phyloP scores from a whole-genome alignment of 1,140 invertebrate species.

The Drosophila bifasciata region DNA sequence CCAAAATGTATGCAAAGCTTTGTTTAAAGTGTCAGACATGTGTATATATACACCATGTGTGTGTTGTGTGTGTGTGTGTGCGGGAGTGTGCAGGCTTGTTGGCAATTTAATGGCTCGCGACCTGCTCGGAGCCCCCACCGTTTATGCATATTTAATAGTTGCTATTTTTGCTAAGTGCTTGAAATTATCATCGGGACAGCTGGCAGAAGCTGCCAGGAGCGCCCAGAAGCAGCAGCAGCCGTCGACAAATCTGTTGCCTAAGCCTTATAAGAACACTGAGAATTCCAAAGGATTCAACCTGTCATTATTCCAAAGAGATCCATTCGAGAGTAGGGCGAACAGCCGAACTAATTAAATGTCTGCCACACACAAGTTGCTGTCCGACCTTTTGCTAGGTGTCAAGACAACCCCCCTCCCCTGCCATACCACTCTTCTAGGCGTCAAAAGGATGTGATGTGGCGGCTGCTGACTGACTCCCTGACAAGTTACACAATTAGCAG shows the following conservation, averaged over 20 bases:
- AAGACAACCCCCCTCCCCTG: neutral
- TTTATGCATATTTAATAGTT: slow-evolving; percentile 83
- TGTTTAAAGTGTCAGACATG: slow-evolving; percentile 69
- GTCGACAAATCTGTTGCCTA: slow-evolving; percentile 42
- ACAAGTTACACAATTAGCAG: slow-evolving; percentile 76
- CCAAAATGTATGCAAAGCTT: slow-evolving; percentile 78
- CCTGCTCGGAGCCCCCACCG: slow-evolving; percentile 41
- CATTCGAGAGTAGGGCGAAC: too few relatives aligned
- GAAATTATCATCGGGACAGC: slow-evolving; percentile 54
- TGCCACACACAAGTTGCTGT: slow-evolving; percentile 54
- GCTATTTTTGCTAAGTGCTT: slow-evolving; percentile 81
- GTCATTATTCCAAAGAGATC: slow-evolving; percentile 5
- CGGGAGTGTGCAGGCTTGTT: slow-evolving; percentile 37
- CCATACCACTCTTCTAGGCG: too few relatives aligned
- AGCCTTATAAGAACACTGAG: slow-evolving; percentile 38
- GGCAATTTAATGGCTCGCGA: slow-evolving; percentile 75
- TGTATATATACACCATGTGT: slow-evolving; percentile 5
- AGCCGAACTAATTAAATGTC: slow-evolving; percentile 73
- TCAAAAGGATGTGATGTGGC: too few relatives aligned
- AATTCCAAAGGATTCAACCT: neutral
- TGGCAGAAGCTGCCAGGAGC: slow-evolving; percentile 9
- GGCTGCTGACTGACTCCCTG: slow-evolving; percentile 21
- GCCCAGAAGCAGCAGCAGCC: slow-evolving; percentile 9
- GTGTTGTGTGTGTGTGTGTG: slow-evolving; percentile 36
- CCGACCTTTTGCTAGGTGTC: slow-evolving; percentile 61